Evolutionary conservation across 2,113 vertebrate species (phyloP).

Genomic region (Bufo gargarizans): DNA sequence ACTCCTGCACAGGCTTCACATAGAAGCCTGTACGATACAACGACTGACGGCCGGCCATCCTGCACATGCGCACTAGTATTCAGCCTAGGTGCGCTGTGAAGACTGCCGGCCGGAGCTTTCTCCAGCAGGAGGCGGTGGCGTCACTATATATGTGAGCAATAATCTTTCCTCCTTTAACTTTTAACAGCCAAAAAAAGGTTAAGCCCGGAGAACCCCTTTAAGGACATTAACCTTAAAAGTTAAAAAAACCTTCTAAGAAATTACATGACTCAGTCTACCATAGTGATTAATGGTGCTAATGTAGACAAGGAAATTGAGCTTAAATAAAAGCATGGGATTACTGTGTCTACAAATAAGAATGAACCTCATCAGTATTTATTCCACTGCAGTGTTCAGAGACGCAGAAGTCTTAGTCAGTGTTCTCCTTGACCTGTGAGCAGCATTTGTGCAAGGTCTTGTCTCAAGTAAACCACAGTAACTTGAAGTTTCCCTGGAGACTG

Average conservation of each 20-base stretch:
- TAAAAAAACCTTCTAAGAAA: neutral
- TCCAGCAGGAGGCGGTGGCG: too few species aligned
- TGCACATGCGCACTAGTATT: too few species aligned
- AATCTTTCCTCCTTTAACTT: too few species aligned
- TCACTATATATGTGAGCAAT: too few species aligned
- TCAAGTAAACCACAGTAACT: conserved; percentile 21
- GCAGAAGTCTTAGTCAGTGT: neutral
- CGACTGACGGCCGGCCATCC: too few species aligned
- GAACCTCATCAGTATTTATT: neutral
- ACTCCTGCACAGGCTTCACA: too few species aligned
- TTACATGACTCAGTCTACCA: neutral
- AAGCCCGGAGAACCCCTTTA: too few species aligned
- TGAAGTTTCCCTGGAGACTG: conserved; percentile 40
- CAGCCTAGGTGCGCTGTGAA: too few species aligned
- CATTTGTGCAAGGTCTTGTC: conserved; percentile 18
- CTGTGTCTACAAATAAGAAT: neutral
- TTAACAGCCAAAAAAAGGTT: too few species aligned
- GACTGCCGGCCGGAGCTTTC: too few species aligned
- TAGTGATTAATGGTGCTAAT: neutral
- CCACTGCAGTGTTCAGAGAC: neutral
- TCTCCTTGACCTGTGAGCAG: conserved; percentile 23
- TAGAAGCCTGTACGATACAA: too few species aligned
- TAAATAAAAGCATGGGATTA: neutral
- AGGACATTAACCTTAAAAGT: neutral
- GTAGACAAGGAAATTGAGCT: neutral